A percentile compares a stretch with the other conserved stretches of the same genome.
phyloP scores from a whole-genome alignment of 2,113 vertebrate genomes.

The Anhinga anhinga region DNA sequence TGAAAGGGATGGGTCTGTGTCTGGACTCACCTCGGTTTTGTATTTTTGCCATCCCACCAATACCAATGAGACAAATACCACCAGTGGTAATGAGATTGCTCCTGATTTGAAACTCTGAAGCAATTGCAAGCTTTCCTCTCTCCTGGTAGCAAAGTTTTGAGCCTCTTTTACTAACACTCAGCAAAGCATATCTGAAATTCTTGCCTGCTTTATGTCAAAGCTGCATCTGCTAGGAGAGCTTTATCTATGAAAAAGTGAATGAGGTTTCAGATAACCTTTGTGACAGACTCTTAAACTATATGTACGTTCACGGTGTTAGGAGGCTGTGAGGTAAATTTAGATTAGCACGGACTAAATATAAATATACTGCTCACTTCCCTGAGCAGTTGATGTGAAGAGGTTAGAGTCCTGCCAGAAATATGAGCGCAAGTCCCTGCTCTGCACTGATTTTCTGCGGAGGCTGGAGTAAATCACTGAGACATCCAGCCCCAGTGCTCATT shows the following conservation, averaged over 20 bases:
- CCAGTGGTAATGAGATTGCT: background rate
- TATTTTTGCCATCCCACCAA: background rate
- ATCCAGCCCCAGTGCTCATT: background rate
- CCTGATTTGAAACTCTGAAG: background rate
- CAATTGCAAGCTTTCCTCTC: background rate
- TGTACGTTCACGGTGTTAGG: background rate
- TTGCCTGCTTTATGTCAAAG: slow-evolving; percentile 38
- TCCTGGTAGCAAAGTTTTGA: background rate
- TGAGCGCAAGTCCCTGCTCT: background rate
- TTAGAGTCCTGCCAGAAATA: background rate
- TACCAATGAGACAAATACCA: background rate
- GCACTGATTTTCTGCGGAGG: background rate
- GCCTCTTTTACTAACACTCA: background rate
- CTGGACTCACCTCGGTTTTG: background rate
- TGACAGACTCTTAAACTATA: background rate
- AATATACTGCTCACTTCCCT: background rate
- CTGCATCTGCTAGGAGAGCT: background rate
- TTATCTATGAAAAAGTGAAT: slow-evolving; percentile 30
- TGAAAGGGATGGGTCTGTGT: background rate
- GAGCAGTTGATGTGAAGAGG: background rate
- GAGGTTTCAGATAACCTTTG: slow-evolving; percentile 39
- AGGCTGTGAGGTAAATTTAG: slow-evolving; percentile 22
- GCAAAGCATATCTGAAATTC: slow-evolving; percentile 18
- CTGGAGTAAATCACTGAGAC: background rate
- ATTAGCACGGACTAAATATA: slow-evolving; percentile 28